phyloP scores from a whole-genome alignment of 2,797 vertebrate species.

The Thalassophryne amazonica region DNA sequence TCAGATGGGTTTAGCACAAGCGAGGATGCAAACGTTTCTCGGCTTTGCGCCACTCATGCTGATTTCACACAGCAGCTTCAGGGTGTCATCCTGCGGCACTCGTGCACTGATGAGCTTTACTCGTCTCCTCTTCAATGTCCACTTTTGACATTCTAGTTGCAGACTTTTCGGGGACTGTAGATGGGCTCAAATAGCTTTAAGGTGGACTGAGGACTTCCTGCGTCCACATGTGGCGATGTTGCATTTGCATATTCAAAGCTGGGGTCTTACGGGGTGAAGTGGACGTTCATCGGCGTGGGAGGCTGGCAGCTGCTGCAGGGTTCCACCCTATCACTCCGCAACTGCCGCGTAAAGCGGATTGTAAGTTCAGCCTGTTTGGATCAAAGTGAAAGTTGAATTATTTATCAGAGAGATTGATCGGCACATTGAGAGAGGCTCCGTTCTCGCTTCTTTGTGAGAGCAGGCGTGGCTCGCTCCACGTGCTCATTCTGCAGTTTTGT shows the following conservation, averaged over 20 bases:
- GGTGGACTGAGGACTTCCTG: background rate
- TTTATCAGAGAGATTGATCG: background rate
- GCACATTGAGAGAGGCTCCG: background rate
- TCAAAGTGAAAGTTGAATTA: background rate
- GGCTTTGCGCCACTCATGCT: background rate
- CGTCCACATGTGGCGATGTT: no score
- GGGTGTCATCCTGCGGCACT: background rate
- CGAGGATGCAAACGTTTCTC: background rate
- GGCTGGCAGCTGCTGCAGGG: conserved; percentile 17
- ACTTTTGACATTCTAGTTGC: background rate
- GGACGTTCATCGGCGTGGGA: no score
- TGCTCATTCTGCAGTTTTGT: conserved; percentile 44
- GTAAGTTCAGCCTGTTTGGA: background rate
- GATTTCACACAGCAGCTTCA: background rate
- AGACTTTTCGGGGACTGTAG: background rate
- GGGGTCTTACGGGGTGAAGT: no score
- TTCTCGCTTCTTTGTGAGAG: conserved; percentile 23
- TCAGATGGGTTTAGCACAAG: background rate
- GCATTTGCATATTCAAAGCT: no score
- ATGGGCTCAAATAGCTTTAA: conserved; percentile 8
- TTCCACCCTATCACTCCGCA: no score
- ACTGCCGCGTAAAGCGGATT: background rate
- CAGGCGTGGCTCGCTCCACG: background rate
- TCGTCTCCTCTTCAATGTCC: background rate
- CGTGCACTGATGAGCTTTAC: background rate